Evolutionary conservation across 1,140 invertebrate species (phyloP), one percentile per base, ranked within the genome.

Genomic region (Lanistes nyassanus): DNA sequence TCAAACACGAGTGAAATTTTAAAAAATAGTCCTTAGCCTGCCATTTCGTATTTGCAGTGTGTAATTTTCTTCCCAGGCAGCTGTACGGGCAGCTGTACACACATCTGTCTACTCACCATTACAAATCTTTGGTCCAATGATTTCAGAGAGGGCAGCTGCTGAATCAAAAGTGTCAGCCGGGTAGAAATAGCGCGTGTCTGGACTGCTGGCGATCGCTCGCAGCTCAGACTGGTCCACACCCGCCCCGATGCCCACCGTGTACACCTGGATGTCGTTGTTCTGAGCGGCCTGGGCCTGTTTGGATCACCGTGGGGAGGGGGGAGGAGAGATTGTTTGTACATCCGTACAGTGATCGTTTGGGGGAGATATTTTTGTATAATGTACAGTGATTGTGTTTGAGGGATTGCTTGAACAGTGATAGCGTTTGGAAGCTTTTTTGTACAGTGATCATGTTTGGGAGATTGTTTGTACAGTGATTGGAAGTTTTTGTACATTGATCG

Each of bases 211-310:
- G 19, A 85, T 78, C 9, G 62, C 70, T n/a, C 78, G 56, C 60
- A 86, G 55, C 74, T 86, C 84, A 16, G 74, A 60, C 62, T 75
- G 73, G 67, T 85, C 79, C 29, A 81, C 81, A 16, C 74, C 80
- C 3, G 74, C 75, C 16, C 85, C 85, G 60, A 86, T 74, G n/a
- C 83, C 85, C 67, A 86, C 80, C 1, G 81, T 76, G 73, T 83
- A 85, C 56, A 86, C 71, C 23, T 79, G 79, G 37, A 84, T 76
- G 53, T 80, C 81, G 73, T 82, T 82, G 74, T 81, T 80, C 66
- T 79, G 79, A 7, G 81, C 82, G 3, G 78, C 76, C 56, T 85
- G 79, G 16, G 79, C 80, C 77, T 76, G 65, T 21, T 29, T 16
- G 42, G 19, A 47, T 16, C 42, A 47, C 42, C 42, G 0, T 13